Evolutionary conservation across 1,140 invertebrate genomes (phyloP).

Genomic region (Globodera ellingtonae): DNA sequence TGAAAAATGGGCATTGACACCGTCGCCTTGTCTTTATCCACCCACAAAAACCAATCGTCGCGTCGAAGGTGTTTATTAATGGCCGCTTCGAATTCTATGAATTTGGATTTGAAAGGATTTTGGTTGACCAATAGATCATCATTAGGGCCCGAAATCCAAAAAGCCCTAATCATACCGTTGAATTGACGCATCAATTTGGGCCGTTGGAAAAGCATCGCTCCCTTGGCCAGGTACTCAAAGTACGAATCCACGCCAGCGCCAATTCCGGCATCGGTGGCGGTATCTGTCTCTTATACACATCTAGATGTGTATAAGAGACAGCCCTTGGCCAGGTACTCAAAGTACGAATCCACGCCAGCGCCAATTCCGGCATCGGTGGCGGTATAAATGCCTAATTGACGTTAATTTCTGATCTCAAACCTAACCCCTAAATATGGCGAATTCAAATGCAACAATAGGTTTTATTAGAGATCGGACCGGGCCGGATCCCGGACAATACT

Average conservation of each 20-base stretch:
- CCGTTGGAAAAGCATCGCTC: conserved; percentile 74
- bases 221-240: conserved; percentile 98
- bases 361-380: conserved; percentile 87
- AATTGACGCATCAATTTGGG: conserved; percentile 91
- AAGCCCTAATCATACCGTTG: conserved; percentile 67
- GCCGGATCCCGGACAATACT: too few species aligned
- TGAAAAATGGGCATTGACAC: conserved; percentile 95
- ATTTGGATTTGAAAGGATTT: neutral
- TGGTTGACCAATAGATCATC: too few species aligned
- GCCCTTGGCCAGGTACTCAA: conserved; percentile 98
- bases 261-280: conserved; percentile 88
- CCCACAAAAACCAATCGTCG: conserved; percentile 96
- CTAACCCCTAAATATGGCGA: too few species aligned
- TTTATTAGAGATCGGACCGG: too few species aligned
- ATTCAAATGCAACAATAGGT: too few species aligned
- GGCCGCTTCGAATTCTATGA: conserved; percentile 68
- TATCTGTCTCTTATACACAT: too few species aligned
- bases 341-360: conserved; percentile 91
- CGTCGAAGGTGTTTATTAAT: conserved; percentile 85
- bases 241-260: conserved; percentile 90
- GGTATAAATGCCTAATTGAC: conserved; percentile 81
- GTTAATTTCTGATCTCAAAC: neutral
- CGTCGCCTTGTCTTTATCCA: conserved; percentile 89
- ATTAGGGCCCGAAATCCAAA: too few species aligned
- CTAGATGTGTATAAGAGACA: too few species aligned